These are phyloP conservation scores for Imbricaverruca yamaguchii DNA, from an alignment of 2,888 invertebrate genomes.

Conservation along the genomic window DNA sequence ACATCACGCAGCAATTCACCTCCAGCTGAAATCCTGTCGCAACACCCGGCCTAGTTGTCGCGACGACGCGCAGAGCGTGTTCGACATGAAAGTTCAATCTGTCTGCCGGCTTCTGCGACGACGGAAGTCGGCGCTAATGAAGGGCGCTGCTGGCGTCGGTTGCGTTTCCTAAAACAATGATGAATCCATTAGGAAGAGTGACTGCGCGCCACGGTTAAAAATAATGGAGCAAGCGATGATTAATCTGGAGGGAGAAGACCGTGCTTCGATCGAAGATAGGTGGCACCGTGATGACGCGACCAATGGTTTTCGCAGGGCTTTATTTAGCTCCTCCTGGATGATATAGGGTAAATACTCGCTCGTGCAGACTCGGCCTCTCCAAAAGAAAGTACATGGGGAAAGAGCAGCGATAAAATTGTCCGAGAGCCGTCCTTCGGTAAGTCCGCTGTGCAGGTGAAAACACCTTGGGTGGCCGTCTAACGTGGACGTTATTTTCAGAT, in stretches of 20 bases:
- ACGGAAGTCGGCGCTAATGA: neutral
- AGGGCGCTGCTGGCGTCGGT: neutral
- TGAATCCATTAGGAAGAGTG: constrained; percentile 12
- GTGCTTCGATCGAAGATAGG: neutral
- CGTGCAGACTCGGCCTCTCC: too few species aligned
- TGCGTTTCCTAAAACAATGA: neutral
- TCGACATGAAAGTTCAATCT: neutral
- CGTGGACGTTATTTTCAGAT: too few species aligned
- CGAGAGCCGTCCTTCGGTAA: too few species aligned
- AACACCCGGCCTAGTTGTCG: too few species aligned
- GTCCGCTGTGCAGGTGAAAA: too few species aligned
- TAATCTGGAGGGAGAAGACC: neutral
- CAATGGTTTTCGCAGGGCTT: neutral
- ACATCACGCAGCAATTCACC: too few species aligned
- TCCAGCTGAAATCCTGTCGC: too few species aligned
- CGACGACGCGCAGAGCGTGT: neutral
- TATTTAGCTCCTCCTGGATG: neutral
- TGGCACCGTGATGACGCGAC: neutral
- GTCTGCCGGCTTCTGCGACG: neutral
- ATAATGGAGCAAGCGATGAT: neutral
- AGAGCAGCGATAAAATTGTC: too few species aligned
- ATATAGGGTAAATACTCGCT: too few species aligned
- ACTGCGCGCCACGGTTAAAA: neutral
- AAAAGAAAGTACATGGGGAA: too few species aligned
- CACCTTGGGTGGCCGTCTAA: too few species aligned